phyloP scores from a whole-genome alignment of 1,140 invertebrate genomes.

The Brachionus sp. region DNA sequence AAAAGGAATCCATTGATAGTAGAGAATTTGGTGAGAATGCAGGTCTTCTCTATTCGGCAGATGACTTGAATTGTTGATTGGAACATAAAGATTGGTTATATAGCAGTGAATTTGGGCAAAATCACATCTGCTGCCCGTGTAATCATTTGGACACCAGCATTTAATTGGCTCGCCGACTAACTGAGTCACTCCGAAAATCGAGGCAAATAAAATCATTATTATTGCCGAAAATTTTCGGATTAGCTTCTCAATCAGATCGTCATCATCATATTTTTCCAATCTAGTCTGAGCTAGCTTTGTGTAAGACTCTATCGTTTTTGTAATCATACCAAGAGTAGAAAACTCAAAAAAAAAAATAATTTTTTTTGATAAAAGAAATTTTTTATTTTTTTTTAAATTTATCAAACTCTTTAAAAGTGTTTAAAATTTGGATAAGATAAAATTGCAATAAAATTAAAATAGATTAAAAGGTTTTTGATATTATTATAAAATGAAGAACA shows the following conservation, averaged over 20 bases:
- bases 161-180: slow-evolving; percentile 3
- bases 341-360: not conserved
- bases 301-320: not conserved
- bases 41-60: not conserved
- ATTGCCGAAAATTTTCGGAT: slow-evolving; percentile 16
- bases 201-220: slow-evolving; percentile 3
- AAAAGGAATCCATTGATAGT: slow-evolving; percentile 48
- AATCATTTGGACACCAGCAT: slow-evolving; percentile 39
- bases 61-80: not conserved
- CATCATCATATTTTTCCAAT: slow-evolving; percentile 29
- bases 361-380: not conserved
- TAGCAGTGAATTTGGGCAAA: slow-evolving; percentile 16
- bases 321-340: not conserved
- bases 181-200: not conserved
- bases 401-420: too few species aligned
- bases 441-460: too few species aligned
- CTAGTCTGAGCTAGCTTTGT: not conserved
- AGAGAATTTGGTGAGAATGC: slow-evolving; percentile 24
- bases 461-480: too few species aligned
- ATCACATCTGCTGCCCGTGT: not conserved
- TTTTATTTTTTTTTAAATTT: too few species aligned
- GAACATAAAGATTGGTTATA: slow-evolving; percentile 32
- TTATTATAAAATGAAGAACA: too few species aligned
- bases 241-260: not conserved
- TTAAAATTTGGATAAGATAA: too few species aligned